Base-by-base conservation (phyloP, 2,113 vertebrate species). In the Ochotona princeps region DNA sequence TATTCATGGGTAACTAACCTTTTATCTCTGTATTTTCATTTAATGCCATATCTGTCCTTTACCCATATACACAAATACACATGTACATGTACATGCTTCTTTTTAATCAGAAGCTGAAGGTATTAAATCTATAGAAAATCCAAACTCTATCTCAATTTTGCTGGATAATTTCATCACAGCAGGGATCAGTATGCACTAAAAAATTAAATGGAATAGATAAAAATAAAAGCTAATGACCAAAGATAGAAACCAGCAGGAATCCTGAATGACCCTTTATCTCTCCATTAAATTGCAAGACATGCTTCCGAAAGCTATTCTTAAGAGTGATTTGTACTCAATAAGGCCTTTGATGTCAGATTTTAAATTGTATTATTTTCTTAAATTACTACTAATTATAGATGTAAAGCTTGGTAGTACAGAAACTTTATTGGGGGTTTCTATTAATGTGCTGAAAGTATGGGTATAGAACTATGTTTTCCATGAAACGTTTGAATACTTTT, bases 171-270 rank as follows among this genome's bases (percentile, higher is more conserved):
- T 86, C 25, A 74, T 85, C 89, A 83, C 14, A 78, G 80, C 51
- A 88, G n/a, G 44, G 14, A 61, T 25, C 13, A 51, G 2, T 28
- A 47, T 51, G 13, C 35, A 47, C 9, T 88, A 74, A 81, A 26
- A 44, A 90, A 90, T 92, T 87, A 61, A 84, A 93, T 57, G 49
- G 7, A 67, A 86, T 61, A 65, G 32, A 70, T 85, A 85, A 89
- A 88, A 70, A 54, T 91, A 87, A 93, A 89, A 83, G 12, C 26
- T 81, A 92, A 87, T 85, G 73, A 81, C 57, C 54, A 93, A 75
- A 90, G 54, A 91, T 3, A 83, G 2, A 1, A 83, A 57, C 3
- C 11, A 72, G n/a, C 69, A 66, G 49, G 32, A 49, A 63, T 81
- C 14, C 67, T 90, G 23, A 76, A 67, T 28, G 8, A 0, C 2